Percentiles rank a stretch among this genome's conserved stretches.
Evolutionary conservation across 2,888 invertebrate genomes (phyloP).

Genomic region (Automeris io): DNA sequence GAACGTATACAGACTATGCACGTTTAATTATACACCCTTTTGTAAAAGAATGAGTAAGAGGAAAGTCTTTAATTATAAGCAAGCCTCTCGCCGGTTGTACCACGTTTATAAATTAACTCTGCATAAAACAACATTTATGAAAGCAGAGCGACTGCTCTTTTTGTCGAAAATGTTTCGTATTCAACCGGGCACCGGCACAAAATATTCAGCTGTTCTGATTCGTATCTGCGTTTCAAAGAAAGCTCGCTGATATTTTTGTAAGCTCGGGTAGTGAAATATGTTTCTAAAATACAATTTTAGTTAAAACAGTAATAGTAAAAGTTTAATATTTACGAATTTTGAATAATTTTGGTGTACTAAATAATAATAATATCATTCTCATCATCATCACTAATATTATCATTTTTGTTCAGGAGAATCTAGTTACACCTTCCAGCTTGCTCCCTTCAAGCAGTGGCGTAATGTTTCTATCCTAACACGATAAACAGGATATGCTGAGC

Average conservation of each 20-base stretch:
- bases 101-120: constrained; percentile 42
- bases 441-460: no score
- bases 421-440: no score
- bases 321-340: no score
- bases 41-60: constrained; percentile 57
- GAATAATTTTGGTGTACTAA: no score
- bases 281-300: constrained; percentile 26
- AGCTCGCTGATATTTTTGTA: constrained; percentile 20
- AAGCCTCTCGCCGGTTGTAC: constrained; percentile 34
- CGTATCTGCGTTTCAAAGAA: constrained; percentile 24
- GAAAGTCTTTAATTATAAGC: constrained; percentile 59
- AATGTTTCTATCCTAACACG: no score
- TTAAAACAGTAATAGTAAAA: no score
- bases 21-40: constrained; percentile 51
- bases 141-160: constrained; percentile 29
- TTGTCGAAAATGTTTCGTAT: constrained; percentile 22
- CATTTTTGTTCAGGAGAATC: no score
- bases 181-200: constrained; percentile 20
- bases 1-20: constrained; percentile 54
- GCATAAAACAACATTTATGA: constrained; percentile 37
- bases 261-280: constrained; percentile 15
- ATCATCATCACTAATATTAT: no score
- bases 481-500: no score
- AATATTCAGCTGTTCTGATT: constrained; percentile 25
- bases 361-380: no score